These are phyloP conservation scores for Papilio machaon DNA, from an alignment of 1,140 invertebrate species.

Conservation along the genomic window DNA sequence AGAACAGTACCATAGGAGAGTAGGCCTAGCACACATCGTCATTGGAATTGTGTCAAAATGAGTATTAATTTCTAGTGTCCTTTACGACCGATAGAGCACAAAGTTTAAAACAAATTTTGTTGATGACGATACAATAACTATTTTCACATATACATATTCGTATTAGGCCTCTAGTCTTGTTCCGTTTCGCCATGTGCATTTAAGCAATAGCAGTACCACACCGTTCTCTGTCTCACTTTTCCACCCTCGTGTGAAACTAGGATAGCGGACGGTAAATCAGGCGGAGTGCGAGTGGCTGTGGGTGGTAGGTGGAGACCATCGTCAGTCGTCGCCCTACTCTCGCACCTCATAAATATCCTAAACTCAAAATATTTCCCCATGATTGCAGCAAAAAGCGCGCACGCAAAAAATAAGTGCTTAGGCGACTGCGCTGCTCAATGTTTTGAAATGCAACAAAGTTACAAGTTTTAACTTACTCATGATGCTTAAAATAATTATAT, in stretches of 20 bases:
- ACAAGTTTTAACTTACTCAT: background rate
- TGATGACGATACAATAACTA: no score
- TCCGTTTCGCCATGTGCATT: no score
- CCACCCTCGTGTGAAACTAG: background rate
- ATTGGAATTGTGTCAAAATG: no score
- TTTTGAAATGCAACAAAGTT: background rate
- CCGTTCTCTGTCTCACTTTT: background rate
- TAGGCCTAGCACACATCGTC: no score
- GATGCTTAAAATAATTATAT: background rate
- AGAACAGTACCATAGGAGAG: background rate
- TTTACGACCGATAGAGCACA: no score
- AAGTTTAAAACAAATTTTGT: no score
- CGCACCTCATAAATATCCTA: slow-evolving; percentile 38
- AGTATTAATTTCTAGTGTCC: no score
- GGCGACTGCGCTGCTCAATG: slow-evolving; percentile 6
- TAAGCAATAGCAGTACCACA: no score
- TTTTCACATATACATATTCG: no score
- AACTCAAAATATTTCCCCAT: slow-evolving; percentile 36
- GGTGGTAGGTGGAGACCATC: slow-evolving; percentile 11
- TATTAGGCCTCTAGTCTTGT: no score
- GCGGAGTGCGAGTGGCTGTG: background rate
- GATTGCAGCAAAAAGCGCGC: slow-evolving; percentile 24
- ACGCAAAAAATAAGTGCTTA: slow-evolving; percentile 25
- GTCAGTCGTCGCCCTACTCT: slow-evolving; percentile 35
- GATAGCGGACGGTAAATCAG: slow-evolving; percentile 1